A percentile compares a stretch with the other conserved stretches of the same genome.
Evolutionary conservation across 1,140 invertebrate genomes (phyloP).

Genomic region (Pissodes strobi): DNA sequence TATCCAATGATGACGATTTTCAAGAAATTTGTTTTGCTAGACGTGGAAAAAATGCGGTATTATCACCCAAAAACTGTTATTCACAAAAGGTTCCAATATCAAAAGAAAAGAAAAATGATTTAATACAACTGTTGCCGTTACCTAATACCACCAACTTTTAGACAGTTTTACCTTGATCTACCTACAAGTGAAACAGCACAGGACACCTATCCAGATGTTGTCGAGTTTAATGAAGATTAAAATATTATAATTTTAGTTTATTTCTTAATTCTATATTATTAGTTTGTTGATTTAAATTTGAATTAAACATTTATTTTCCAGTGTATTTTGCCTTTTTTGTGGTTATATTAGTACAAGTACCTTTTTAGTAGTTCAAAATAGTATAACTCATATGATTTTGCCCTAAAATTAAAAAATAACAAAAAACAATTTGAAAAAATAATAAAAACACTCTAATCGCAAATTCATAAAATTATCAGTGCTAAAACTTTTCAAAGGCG

Average conservation of each 20-base stretch:
- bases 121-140: not conserved
- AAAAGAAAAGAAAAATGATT: too few species aligned
- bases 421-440: not conserved
- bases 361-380: not conserved
- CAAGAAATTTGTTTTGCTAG: not conserved
- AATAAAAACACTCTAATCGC: not conserved
- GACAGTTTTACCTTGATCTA: not conserved
- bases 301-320: too few species aligned
- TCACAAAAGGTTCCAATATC: not conserved
- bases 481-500: not conserved
- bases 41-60: not conserved
- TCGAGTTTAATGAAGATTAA: not conserved
- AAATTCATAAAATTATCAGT: not conserved
- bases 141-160: not conserved
- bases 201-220: not conserved
- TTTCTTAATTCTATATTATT: too few species aligned
- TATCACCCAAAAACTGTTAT: constrained; percentile 1
- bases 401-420: not conserved
- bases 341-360: not conserved
- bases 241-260: not conserved
- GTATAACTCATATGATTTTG: not conserved
- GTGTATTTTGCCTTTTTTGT: too few species aligned
- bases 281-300: too few species aligned
- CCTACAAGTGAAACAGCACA: not conserved
- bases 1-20: not conserved